Percentiles rank a stretch among this genome's conserved stretches.
Conservation (phyloP, 2,797 vertebrate genomes). For the Craterocephalus amniculus region DNA sequence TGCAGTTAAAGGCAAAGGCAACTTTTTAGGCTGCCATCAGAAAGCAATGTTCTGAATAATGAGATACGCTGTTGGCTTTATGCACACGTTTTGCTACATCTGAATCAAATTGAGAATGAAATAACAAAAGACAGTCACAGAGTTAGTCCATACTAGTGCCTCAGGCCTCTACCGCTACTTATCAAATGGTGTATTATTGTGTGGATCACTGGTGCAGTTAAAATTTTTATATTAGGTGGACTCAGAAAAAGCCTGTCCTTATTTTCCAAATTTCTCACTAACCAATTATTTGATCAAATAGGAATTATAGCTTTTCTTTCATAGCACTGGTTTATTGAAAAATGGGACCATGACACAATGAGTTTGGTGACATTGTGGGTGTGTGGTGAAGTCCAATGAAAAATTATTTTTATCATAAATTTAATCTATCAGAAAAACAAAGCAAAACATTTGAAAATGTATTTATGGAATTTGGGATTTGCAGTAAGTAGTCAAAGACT, state of each 20-base stretch:
- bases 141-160: slow-evolving; percentile 7
- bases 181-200: slow-evolving; percentile 5
- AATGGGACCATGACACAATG: too few relatives aligned
- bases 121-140: slow-evolving; percentile 38
- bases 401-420: too few relatives aligned
- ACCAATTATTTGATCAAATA: too few relatives aligned
- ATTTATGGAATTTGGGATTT: too few relatives aligned
- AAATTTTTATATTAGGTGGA: not conserved
- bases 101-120: slow-evolving; percentile 52
- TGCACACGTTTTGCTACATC: slow-evolving; percentile 31
- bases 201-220: slow-evolving; percentile 5
- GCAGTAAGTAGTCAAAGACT: too few relatives aligned
- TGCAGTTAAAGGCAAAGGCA: slow-evolving; percentile 48
- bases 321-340: too few relatives aligned
- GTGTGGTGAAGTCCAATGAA: too few relatives aligned
- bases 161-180: slow-evolving; percentile 14
- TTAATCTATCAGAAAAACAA: too few relatives aligned
- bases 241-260: slow-evolving; percentile 2
- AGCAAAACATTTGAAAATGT: too few relatives aligned
- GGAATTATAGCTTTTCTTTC: too few relatives aligned
- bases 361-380: too few relatives aligned
- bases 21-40: slow-evolving; percentile 52
- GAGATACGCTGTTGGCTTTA: slow-evolving; percentile 43
- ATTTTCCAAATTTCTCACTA: too few relatives aligned
- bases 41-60: slow-evolving; percentile 60